A percentile compares a stretch with the other conserved stretches of the same genome.
phyloP scores from a whole-genome alignment of 2,113 vertebrate species.

The Sarotherodon lohbergeri region DNA sequence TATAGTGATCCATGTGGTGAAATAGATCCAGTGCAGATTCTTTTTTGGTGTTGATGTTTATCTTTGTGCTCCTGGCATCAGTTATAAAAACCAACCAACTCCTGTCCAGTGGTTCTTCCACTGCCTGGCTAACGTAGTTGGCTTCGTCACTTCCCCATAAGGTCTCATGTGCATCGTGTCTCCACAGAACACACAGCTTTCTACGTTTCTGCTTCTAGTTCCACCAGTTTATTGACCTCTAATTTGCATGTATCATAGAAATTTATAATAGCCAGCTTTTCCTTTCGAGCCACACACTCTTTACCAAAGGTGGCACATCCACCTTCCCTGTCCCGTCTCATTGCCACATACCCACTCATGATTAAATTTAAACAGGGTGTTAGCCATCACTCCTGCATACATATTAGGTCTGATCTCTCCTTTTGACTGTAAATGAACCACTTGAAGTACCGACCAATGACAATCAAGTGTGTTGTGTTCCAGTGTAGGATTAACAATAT shows the following conservation, averaged over 20 bases:
- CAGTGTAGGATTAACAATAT: background rate
- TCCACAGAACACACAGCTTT: rapidly evolving
- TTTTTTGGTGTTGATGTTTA: background rate
- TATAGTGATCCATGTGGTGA: background rate
- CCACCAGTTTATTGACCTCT: background rate
- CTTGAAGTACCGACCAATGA: background rate
- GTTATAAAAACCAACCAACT: background rate
- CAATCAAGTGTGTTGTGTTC: background rate
- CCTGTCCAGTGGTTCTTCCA: background rate
- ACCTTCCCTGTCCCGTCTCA: background rate
- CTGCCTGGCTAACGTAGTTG: rapidly evolving
- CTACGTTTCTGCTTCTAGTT: background rate
- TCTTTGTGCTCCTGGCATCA: background rate
- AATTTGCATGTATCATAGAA: background rate
- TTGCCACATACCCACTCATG: background rate
- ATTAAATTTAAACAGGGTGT: background rate
- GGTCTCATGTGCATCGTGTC: background rate
- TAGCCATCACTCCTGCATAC: background rate
- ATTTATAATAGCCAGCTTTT: background rate
- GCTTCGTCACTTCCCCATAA: background rate
- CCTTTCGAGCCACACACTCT: background rate
- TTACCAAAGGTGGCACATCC: background rate
- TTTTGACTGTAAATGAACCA: background rate
- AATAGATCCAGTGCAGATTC: background rate
- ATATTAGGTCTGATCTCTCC: background rate